Conservation (phyloP, 1,140 invertebrate species). For the Teleopsis dalmanni region DNA sequence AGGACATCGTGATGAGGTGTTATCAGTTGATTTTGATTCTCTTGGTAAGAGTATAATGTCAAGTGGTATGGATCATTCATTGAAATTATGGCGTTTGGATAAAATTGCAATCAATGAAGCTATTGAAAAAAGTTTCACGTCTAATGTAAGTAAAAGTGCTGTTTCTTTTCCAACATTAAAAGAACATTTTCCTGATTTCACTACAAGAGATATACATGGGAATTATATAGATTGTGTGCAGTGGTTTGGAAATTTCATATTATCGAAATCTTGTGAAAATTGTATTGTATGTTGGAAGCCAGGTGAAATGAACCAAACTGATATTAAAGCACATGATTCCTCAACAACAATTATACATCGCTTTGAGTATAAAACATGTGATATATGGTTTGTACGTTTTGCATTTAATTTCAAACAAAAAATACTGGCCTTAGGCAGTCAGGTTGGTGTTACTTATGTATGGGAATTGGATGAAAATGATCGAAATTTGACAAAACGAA, state of each 20-base stretch:
- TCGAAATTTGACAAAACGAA: conserved; percentile 65
- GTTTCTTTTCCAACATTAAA: conserved; percentile 84
- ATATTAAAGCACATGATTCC: conserved; percentile 25
- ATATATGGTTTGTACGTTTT: conserved; percentile 97
- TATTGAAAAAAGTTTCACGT: conserved; percentile 78
- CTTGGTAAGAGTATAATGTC: conserved; percentile 84
- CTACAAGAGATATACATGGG: conserved; percentile 91
- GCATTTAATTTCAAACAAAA: conserved; percentile 85
- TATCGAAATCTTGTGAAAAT: conserved; percentile 97
- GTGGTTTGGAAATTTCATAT: conserved; percentile 92
- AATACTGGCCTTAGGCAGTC: conserved; percentile 82
- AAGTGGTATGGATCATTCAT: conserved; percentile 95
- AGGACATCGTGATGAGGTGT: conserved; percentile 92
- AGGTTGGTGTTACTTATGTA: conserved; percentile 83
- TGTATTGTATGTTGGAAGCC: conserved; percentile 59
- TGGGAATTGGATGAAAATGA: conserved; percentile 88
- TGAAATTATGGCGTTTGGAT: conserved; percentile 88
- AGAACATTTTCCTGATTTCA: conserved; percentile 94
- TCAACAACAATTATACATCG: conserved; percentile 58
- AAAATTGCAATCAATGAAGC: conserved; percentile 77
- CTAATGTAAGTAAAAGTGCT: conserved; percentile 61
- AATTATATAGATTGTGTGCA: conserved; percentile 98
- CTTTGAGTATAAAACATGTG: conserved; percentile 92
- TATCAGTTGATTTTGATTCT: conserved; percentile 90
- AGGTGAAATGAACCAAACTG: conserved; percentile 23